Evolutionary conservation across 2,888 invertebrate species (phyloP), one percentile per base, ranked within the genome.

Genomic region (Pseudococcus jackbeardsleyi): DNA sequence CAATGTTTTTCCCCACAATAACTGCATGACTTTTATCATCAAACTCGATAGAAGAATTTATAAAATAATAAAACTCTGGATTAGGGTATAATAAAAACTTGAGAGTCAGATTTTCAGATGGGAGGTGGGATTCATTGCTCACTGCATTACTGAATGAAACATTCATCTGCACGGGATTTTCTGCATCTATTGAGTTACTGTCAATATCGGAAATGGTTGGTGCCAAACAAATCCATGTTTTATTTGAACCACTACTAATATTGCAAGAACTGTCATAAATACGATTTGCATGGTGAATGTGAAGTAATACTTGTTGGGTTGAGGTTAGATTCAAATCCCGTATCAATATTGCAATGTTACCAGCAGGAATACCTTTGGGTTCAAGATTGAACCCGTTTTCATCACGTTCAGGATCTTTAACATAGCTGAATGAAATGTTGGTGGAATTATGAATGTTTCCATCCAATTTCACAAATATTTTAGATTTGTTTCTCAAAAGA

Each of bases 281-380:
- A 91, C 96, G 94, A 90, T 95, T 95, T 91, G 96, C 95, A 91
- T 96, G 96, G 91, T 96, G 95, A 19, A 99, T 96, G 91, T 98
- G 96, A 95, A 99, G 98, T 91, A 95, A 95, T 0, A 99, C 99
- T 90, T 96, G 95, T 92, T 98, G 97, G 90, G 98, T 95, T 91
- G 96, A 96, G 90, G 95, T 95, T 90, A 98, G 95, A 92, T 98
- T 97, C 90, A 95, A 95, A 12, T 98, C 98, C 89, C 95, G 94
- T 12, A 98, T 97, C 89, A 96, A 95, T 90, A 98, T 96, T 91
- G 95, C 95, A 90, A 98, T 97, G 54, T 98, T 98, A 87, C 98
- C 98, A 54, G 97, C 96, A 88, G 97, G 97, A 90, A 98, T 97
- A 82, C 97, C 96, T 92, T 96, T 96, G 0, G 97, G 96, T 90